These are phyloP conservation scores for Panagrolaimus sp. DNA, from an alignment of 1,140 invertebrate species.

Conservation along the genomic window DNA sequence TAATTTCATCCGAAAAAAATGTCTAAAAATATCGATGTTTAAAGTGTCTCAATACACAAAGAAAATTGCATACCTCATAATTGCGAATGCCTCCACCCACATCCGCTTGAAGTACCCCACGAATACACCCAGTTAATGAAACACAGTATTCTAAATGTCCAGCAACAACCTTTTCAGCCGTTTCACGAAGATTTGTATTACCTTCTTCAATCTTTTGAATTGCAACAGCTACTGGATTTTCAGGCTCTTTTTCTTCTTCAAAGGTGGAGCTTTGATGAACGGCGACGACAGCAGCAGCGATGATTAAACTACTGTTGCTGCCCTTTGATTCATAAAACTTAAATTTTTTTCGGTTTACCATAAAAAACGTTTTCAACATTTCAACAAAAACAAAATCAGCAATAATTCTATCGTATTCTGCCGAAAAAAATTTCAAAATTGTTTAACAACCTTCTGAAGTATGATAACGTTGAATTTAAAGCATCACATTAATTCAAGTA, in stretches of 20 bases:
- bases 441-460: conserved; percentile 76
- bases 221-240: conserved; percentile 74
- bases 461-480: too few species aligned
- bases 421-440: conserved; percentile 65
- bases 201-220: conserved; percentile 78
- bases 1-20: conserved; percentile 37
- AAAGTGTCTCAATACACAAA: too few species aligned
- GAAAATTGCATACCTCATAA: conserved; percentile 31
- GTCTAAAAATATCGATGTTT: conserved; percentile 23
- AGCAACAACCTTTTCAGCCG: conserved; percentile 25
- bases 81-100: conserved; percentile 37
- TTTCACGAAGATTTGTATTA: conserved; percentile 69
- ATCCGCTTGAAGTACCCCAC: conserved; percentile 34
- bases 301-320: too few species aligned
- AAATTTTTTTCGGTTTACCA: too few species aligned
- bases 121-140: conserved; percentile 29
- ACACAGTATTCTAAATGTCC: conserved; percentile 30
- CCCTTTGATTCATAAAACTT: too few species aligned
- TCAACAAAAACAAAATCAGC: too few species aligned
- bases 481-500: too few species aligned
- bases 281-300: too few species aligned
- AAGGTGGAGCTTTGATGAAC: too few species aligned
- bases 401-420: too few species aligned
- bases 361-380: too few species aligned
- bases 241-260: conserved; percentile 19